Evolutionary conservation across 2,797 vertebrate genomes (phyloP), one percentile per base, ranked within the genome.

Genomic region (Micropoecilia bifurca): DNA sequence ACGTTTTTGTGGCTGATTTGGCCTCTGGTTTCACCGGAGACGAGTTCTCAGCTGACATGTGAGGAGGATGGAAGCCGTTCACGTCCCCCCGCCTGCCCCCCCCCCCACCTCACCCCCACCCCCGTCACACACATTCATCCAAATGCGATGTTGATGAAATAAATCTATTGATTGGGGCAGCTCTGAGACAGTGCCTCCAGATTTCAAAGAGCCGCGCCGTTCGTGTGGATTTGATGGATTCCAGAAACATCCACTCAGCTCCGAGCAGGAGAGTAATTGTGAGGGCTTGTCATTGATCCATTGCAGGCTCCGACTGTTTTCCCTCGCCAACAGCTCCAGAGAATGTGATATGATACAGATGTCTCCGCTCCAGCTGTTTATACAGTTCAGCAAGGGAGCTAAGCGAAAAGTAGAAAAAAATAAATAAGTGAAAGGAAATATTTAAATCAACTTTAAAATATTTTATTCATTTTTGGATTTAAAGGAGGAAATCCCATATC

Each of bases 321-420:
- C 41, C 66, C 53, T 72, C 36, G 63, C n/a, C 2, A 20, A 10
- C 63, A 47, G 75, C 45, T 80, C 25, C 73, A 61, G 45, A 75
- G 28, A 43, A 71, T 77, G 47, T 89, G 83, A 92, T 73, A 74
- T 74, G 73, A 71, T 73, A 80, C 85, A 84, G 83, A 89, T 90
- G 89, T 83, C 81, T 72, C 75, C 77, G 50, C 36, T 82, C 46
- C 57, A 82, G 61, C 68, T 80, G 85, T 84, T 72, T 77, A 77
- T 71, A 61, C 36, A 71, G 75, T 80, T 83, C 68, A 76, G 77
- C 68, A 72, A 48, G 25, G 74, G 77, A 39, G 71, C 55, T 22
- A 3, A 66, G 71, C 30, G 41, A 66, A 53, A 73, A 73, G 80
- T 12, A 33, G 9, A 6, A 13, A 16, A 33, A 6, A 9, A 53